Evolutionary conservation across 2,797 vertebrate genomes (phyloP).

Genomic region (Tenualosa ilisha): DNA sequence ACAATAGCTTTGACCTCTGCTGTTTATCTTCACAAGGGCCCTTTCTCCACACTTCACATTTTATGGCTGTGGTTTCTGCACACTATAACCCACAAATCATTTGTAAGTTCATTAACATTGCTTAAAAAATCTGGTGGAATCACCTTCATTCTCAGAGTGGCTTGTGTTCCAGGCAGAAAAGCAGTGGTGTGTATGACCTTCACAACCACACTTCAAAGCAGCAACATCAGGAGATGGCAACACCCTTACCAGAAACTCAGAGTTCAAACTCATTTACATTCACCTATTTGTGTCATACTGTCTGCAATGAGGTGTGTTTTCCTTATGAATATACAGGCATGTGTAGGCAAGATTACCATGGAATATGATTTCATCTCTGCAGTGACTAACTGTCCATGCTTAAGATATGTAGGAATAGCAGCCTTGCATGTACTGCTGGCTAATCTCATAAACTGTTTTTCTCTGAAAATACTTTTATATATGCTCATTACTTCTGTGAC

Average conservation of each 20-base stretch:
- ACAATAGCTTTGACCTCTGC: slow-evolving; percentile 39
- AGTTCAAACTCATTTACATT: slow-evolving; percentile 28
- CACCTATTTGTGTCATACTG: not conserved
- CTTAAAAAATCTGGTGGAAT: slow-evolving; percentile 39
- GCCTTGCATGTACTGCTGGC: not conserved
- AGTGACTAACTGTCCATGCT: not conserved
- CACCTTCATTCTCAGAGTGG: slow-evolving; percentile 43
- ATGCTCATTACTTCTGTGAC: slow-evolving; percentile 42
- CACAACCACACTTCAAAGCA: slow-evolving; percentile 41
- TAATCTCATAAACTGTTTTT: slow-evolving; percentile 7
- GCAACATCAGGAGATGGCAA: slow-evolving; percentile 46
- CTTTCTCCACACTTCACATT: slow-evolving; percentile 33
- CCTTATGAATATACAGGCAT: not conserved
- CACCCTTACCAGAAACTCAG: slow-evolving; percentile 33
- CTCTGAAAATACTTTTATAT: slow-evolving; percentile 50
- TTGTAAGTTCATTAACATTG: slow-evolving; percentile 43
- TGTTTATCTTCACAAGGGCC: slow-evolving; percentile 4
- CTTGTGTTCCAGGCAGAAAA: slow-evolving; percentile 49
- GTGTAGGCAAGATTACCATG: not conserved
- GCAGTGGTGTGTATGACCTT: slow-evolving; percentile 46
- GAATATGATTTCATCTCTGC: not conserved
- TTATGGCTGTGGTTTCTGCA: slow-evolving; percentile 34
- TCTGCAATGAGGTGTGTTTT: not conserved
- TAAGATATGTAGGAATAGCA: not conserved
- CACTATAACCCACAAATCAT: slow-evolving; percentile 18